Evolutionary conservation across 2,797 vertebrate genomes (phyloP).

Genomic region (Sebastes taczanowskii): DNA sequence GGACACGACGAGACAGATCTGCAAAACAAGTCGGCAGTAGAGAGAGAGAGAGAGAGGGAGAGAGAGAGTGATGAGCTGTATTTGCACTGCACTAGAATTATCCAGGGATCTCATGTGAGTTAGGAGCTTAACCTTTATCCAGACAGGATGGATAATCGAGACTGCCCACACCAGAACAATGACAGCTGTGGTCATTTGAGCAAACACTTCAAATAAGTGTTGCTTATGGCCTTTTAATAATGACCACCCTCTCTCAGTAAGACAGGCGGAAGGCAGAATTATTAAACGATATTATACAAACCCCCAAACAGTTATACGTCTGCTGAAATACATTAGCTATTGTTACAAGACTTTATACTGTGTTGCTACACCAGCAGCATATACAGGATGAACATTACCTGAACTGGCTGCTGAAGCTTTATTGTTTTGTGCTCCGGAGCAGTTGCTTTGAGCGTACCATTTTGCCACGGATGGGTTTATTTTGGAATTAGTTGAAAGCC

Average conservation of each 20-base stretch:
- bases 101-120: neutral
- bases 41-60: neutral
- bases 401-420: no score
- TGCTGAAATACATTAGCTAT: neutral
- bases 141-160: conserved; percentile 9
- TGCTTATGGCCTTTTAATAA: conserved; percentile 23
- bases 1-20: conserved; percentile 6
- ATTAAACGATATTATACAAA: neutral
- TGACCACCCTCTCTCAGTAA: neutral
- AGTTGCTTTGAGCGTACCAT: no score
- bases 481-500: no score
- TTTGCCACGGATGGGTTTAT: no score
- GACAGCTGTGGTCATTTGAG: neutral
- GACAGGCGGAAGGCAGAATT: neutral
- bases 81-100: neutral
- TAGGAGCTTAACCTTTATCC: conserved; percentile 32
- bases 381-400: no score
- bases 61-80: neutral
- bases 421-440: no score
- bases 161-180: neutral
- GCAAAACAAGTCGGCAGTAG: neutral
- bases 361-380: no score
- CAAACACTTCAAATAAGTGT: neutral
- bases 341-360: neutral
- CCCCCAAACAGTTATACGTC: neutral